Conservation (phyloP, 2,113 vertebrate species). For the Carettochelys insculpta region DNA sequence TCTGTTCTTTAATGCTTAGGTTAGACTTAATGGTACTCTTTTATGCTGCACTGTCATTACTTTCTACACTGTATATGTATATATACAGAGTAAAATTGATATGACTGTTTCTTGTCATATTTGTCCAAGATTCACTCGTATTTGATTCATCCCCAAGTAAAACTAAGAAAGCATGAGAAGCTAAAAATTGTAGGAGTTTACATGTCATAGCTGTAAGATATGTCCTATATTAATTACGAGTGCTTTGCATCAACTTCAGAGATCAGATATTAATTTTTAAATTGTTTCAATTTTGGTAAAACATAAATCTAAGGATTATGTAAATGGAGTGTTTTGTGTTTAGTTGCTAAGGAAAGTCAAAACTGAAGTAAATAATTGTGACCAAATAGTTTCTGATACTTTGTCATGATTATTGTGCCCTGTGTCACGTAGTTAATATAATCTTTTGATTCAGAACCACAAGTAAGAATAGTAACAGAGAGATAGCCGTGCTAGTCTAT, state of each 20-base stretch:
- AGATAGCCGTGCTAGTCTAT: no score
- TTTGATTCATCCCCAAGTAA: slow-evolving; percentile 20
- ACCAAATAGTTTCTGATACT: slow-evolving; percentile 40
- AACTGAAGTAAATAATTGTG: slow-evolving; percentile 53
- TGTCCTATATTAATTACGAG: slow-evolving; percentile 16
- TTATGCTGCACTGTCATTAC: neutral
- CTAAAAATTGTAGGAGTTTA: slow-evolving; percentile 54
- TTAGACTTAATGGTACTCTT: neutral
- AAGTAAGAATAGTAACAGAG: no score
- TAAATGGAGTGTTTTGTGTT: slow-evolving; percentile 60
- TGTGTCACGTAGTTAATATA: neutral
- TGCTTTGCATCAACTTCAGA: slow-evolving; percentile 26
- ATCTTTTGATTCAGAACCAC: neutral
- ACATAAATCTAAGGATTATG: slow-evolving; percentile 46
- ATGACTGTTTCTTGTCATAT: neutral
- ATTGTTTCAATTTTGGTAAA: slow-evolving; percentile 49
- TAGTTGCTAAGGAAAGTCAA: slow-evolving; percentile 53
- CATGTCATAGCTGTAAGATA: slow-evolving; percentile 11
- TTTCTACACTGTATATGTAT: neutral
- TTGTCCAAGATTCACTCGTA: neutral
- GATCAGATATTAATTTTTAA: slow-evolving; percentile 30
- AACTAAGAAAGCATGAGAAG: slow-evolving; percentile 20
- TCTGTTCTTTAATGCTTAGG: neutral
- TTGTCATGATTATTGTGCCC: slow-evolving; percentile 21
- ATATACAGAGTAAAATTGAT: slow-evolving; percentile 19